phyloP scores from a whole-genome alignment of 2,888 invertebrate genomes.

The Polyploca ridens region DNA sequence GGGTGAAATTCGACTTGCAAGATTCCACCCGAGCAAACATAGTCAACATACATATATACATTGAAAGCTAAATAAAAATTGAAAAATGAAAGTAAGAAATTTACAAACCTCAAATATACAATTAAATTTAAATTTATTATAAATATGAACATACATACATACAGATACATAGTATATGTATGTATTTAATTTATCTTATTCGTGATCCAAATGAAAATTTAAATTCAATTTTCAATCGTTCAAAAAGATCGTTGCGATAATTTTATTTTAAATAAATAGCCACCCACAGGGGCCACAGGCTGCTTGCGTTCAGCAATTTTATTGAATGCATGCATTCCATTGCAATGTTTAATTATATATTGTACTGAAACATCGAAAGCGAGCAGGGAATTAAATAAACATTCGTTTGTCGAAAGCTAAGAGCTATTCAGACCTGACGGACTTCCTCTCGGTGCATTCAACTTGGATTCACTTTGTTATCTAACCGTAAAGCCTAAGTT shows the following conservation, averaged over 20 bases:
- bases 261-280: background rate
- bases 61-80: no score
- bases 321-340: background rate
- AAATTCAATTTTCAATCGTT: background rate
- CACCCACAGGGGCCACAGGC: no score
- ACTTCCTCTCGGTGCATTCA: slow-evolving; percentile 51
- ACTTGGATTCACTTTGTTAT: slow-evolving; percentile 56
- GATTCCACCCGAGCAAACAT: no score
- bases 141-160: no score
- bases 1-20: no score
- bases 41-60: no score
- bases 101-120: no score
- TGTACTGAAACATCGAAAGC: slow-evolving; percentile 26
- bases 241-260: background rate
- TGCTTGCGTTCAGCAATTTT: slow-evolving; percentile 10
- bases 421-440: slow-evolving; percentile 50
- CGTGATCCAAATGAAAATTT: background rate
- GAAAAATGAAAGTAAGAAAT: no score
- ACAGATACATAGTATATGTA: no score
- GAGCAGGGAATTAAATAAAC: slow-evolving; percentile 38
- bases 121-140: no score
- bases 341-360: slow-evolving; percentile 15
- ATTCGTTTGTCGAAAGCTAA: slow-evolving; percentile 35
- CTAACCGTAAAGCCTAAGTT: slow-evolving; percentile 26
- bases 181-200: no score